phyloP scores from a whole-genome alignment of 2,888 invertebrate genomes.

The Pseudanteris insignis region DNA sequence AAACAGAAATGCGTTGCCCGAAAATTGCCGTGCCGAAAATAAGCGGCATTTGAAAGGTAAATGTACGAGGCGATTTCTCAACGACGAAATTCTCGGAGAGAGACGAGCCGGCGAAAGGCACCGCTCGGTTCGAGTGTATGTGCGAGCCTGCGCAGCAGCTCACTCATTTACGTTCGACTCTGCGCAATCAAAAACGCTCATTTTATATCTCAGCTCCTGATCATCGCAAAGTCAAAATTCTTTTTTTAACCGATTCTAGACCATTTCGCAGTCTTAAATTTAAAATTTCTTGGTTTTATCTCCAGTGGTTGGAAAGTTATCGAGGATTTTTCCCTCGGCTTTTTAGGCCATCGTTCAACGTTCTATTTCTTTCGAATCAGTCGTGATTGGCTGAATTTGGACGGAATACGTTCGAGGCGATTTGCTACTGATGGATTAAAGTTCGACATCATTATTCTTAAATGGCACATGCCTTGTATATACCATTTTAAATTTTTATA shows the following conservation, averaged over 20 bases:
- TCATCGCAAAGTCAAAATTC: constrained; percentile 40
- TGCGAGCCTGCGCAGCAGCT: constrained; percentile 63
- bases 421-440: constrained; percentile 9
- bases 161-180: constrained; percentile 33
- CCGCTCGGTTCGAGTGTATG: constrained; percentile 62
- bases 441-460: too few relatives aligned
- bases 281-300: constrained; percentile 18
- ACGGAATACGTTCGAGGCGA: constrained; percentile 1
- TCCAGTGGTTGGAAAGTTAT: constrained; percentile 6
- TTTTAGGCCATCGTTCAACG: constrained; percentile 1
- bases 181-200: constrained; percentile 54
- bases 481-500: too few relatives aligned
- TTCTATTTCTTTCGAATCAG: constrained; percentile 1
- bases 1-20: too few relatives aligned
- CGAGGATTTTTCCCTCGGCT: constrained; percentile 9
- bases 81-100: constrained; percentile 25
- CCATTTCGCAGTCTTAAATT: constrained; percentile 56
- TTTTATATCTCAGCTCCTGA: constrained; percentile 51
- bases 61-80: constrained; percentile 32
- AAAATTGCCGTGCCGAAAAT: constrained; percentile 29
- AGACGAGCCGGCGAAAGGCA: constrained; percentile 56
- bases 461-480: too few relatives aligned
- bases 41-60: constrained; percentile 40
- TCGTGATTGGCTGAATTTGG: constrained; percentile 6
- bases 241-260: constrained; percentile 47